Percentiles rank a stretch among this genome's conserved stretches.
Evolutionary conservation across 2,113 vertebrate genomes (phyloP).

Genomic region (Gallinago paraguaiae): DNA sequence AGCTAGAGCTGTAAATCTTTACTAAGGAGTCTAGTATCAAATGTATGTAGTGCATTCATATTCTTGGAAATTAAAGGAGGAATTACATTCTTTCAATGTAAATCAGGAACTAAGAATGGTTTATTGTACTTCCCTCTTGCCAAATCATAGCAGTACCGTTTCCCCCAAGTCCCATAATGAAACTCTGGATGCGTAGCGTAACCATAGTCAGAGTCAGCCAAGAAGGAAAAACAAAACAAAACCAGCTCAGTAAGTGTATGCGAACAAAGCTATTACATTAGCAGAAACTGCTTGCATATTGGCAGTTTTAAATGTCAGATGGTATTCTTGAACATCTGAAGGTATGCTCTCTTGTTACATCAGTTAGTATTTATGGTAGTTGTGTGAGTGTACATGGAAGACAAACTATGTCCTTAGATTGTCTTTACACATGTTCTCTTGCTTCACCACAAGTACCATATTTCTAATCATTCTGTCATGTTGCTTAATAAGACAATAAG

Average conservation of each 20-base stretch:
- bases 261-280: neutral
- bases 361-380: neutral
- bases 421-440: neutral
- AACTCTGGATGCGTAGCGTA: constrained; percentile 20
- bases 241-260: neutral
- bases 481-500: constrained; percentile 53
- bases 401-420: neutral
- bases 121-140: constrained; percentile 59
- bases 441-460: constrained; percentile 14
- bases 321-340: neutral
- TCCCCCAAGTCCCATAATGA: constrained; percentile 59
- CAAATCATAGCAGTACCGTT: constrained; percentile 49
- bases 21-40: constrained; percentile 22
- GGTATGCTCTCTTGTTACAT: neutral
- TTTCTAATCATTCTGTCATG: constrained; percentile 47
- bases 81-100: constrained; percentile 55
- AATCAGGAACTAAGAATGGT: constrained; percentile 30
- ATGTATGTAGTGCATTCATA: constrained; percentile 35
- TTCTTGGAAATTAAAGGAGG: constrained; percentile 67
- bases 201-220: neutral
- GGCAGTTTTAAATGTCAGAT: neutral
- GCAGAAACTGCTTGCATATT: neutral
- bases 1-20: constrained; percentile 49
- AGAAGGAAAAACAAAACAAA: neutral
- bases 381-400: neutral